phyloP scores from a whole-genome alignment of 2,888 invertebrate genomes.

The Pterobdella sp. region DNA sequence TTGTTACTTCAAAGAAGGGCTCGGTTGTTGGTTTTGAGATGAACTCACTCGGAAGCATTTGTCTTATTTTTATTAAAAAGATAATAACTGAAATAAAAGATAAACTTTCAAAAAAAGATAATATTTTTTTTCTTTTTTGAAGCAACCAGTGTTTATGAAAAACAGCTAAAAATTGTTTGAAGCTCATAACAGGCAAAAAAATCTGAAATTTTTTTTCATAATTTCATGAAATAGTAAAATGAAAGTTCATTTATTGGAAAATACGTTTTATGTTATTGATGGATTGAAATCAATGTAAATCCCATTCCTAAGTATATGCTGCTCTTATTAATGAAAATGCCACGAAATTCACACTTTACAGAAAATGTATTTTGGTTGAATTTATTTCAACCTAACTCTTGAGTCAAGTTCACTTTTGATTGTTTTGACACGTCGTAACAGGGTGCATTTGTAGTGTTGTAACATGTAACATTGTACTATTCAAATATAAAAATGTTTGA shows the following conservation, averaged over 20 bases:
- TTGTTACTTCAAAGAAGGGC: conserved; percentile 28
- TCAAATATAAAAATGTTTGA: too few species aligned
- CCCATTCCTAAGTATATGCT: conserved; percentile 63
- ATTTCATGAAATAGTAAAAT: neutral
- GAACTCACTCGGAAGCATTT: conserved; percentile 55
- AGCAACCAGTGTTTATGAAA: conserved; percentile 77
- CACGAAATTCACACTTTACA: conserved; percentile 70
- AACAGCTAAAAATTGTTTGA: conserved; percentile 62
- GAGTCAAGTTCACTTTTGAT: conserved; percentile 67
- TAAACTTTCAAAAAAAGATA: conserved; percentile 63
- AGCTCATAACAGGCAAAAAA: too few species aligned
- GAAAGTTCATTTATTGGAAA: neutral
- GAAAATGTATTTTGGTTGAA: conserved; percentile 67
- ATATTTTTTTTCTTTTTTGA: conserved; percentile 65
- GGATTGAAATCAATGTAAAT: neutral
- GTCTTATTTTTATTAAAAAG: conserved; percentile 45
- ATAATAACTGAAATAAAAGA: too few species aligned
- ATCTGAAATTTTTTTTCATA: too few species aligned
- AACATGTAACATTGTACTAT: conserved; percentile 52
- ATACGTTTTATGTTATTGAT: neutral
- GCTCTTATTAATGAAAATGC: conserved; percentile 67
- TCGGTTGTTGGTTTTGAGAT: conserved; percentile 30
- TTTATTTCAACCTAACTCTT: conserved; percentile 59
- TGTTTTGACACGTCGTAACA: conserved; percentile 58
- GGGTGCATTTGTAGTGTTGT: conserved; percentile 55